Base-by-base conservation (phyloP, 2,888 invertebrate genomes). In the Tinea trinotella region DNA sequence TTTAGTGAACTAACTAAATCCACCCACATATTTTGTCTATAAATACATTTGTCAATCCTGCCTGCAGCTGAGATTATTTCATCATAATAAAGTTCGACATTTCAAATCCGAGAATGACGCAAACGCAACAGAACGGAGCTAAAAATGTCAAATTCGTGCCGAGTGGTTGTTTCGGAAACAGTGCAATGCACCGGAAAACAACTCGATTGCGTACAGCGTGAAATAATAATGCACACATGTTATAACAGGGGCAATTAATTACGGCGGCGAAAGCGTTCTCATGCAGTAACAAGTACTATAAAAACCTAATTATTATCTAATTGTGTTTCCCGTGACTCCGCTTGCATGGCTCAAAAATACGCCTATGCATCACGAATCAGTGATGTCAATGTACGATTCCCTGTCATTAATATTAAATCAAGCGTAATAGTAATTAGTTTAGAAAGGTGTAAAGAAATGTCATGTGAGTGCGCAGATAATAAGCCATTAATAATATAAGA, bases 61-160 rank as follows among this genome's bases (percentile, higher is more conserved):
- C 13, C n/a, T 3, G 13, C 2, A n/a, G 40, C 40, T 40, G 7
- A 12, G 13, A 40, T n/a, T 40, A 19, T 46, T 46, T 10, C 46
- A 46, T 10, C 46, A 46, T 17, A 18, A 17, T 19, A 46, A 17
- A 46, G 46, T 46, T 46, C 68, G 70, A 66, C 72, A 74, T 77
- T 79, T 76, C n/a, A n/a, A n/a, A n/a, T n/a, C n/a, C n/a, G n/a
- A 66, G 70, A 70, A 71, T 79, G 74, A 71, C 67, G 78, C 73
- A 81, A 82, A 66, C 64, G 62, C 61, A 62, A n/a, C n/a, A 46
- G 15, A 62, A 60, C 40, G 34, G 68, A 70, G 67, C 74, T 74
- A 79, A 74, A 78, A 83, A 83, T 83, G 81, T 81, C 80, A 82
- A 74, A 78, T 69, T 75, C 79, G 81, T 83, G 81, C 50, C 22